Percentiles rank a stretch among this genome's conserved stretches.
Evolutionary conservation across 35 echinoderm and acorn worm species (phyloP).

Genomic region (Apostichopus japonicus): DNA sequence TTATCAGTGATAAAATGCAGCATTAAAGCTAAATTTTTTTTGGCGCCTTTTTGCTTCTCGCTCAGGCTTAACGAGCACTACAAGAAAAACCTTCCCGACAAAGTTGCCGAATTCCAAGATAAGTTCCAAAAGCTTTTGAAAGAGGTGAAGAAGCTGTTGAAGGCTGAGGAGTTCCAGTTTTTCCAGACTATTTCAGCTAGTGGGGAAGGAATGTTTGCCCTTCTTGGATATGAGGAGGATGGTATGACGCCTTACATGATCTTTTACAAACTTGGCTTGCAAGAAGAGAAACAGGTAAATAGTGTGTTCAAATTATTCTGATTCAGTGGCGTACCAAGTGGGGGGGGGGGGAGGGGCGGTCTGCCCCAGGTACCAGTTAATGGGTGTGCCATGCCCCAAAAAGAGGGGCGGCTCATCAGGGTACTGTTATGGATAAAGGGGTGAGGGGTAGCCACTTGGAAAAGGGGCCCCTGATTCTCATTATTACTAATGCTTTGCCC

Average conservation of each 20-base stretch:
- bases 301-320: too few relatives aligned
- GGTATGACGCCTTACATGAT: neutral
- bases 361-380: too few relatives aligned
- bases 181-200: neutral
- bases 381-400: too few relatives aligned
- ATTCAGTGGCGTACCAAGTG: too few relatives aligned
- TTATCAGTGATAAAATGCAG: neutral
- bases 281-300: neutral
- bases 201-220: neutral
- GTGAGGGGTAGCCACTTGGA: too few relatives aligned
- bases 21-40: neutral
- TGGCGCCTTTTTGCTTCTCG: neutral
- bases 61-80: neutral
- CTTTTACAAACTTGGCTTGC: conserved; percentile 6
- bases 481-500: too few relatives aligned
- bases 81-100: neutral
- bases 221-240: conserved; percentile 6
- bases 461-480: too few relatives aligned
- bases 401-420: too few relatives aligned
- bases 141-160: neutral
- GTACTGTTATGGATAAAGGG: too few relatives aligned
- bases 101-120: neutral
- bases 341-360: too few relatives aligned
- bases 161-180: neutral
- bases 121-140: neutral